These are phyloP conservation scores for Brachionus plicatilis DNA, from an alignment of 1,140 invertebrate species.

Conservation along the genomic window DNA sequence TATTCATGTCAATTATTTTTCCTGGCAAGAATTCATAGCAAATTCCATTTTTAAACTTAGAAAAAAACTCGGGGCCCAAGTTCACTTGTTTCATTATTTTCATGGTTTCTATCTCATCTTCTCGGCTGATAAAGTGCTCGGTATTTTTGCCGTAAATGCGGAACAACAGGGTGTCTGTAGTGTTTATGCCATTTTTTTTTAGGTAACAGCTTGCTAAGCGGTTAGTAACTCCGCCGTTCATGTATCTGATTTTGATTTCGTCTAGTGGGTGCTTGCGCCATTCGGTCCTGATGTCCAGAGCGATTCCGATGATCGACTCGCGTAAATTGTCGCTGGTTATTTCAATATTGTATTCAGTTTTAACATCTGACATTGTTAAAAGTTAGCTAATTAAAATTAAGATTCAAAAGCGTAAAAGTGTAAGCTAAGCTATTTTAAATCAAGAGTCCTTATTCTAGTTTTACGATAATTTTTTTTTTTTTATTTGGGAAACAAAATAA, in stretches of 20 bases:
- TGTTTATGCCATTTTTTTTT: constrained; percentile 14
- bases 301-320: not conserved
- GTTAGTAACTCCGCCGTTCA: constrained; percentile 28
- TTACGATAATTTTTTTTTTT: not conserved
- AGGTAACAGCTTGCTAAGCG: constrained; percentile 17
- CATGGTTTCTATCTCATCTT: constrained; percentile 30
- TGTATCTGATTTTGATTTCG: not conserved
- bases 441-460: not conserved
- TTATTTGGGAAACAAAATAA: not conserved
- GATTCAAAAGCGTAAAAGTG: not conserved
- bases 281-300: not conserved
- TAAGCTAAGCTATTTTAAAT: not conserved
- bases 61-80: constrained; percentile 50
- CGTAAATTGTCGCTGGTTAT: not conserved
- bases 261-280: not conserved
- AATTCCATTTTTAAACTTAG: constrained; percentile 86
- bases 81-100: constrained; percentile 17
- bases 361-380: constrained; percentile 24
- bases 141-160: constrained; percentile 34
- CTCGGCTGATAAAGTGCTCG: constrained; percentile 21
- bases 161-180: not conserved
- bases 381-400: not conserved
- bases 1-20: constrained; percentile 66
- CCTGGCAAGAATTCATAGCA: constrained; percentile 86
- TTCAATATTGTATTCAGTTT: constrained; percentile 13